These are phyloP conservation scores for Procavia capensis DNA, from an alignment of 2,113 vertebrate species.

Conservation along the genomic window DNA sequence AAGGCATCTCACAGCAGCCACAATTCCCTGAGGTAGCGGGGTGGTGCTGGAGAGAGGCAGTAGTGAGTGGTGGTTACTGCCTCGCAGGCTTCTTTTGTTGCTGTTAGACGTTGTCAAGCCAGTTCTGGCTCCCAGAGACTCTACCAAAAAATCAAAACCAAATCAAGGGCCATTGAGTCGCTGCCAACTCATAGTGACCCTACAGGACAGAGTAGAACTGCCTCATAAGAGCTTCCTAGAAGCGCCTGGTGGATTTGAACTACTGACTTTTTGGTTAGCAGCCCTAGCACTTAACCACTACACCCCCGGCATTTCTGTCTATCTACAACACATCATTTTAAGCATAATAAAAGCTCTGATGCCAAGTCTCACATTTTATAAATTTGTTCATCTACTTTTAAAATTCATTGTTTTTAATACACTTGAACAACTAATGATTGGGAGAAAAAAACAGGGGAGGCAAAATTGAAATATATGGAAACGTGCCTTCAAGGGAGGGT, in stretches of 20 bases:
- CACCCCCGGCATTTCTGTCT: too few relatives aligned
- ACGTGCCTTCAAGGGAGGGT: background rate
- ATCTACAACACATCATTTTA: background rate
- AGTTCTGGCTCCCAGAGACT: too few relatives aligned
- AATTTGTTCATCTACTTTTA: background rate
- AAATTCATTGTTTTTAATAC: background rate
- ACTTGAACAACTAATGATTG: background rate
- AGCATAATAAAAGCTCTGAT: background rate
- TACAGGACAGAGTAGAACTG: too few relatives aligned
- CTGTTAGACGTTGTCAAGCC: too few relatives aligned
- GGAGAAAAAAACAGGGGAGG: background rate
- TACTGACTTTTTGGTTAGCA: too few relatives aligned
- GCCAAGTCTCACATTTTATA: background rate
- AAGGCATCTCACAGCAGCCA: too few relatives aligned
- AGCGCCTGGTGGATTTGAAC: too few relatives aligned
- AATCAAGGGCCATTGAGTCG: too few relatives aligned
- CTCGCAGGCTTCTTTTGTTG: background rate
- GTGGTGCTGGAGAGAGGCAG: background rate
- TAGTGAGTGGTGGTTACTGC: accelerated
- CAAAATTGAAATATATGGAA: background rate
- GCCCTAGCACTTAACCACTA: too few relatives aligned
- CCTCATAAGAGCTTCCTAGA: too few relatives aligned
- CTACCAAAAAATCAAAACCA: too few relatives aligned
- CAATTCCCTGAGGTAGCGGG: background rate
- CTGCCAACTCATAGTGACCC: too few relatives aligned